Conservation (phyloP, 2,888 invertebrate genomes). For the Priocnemis perturbator region DNA sequence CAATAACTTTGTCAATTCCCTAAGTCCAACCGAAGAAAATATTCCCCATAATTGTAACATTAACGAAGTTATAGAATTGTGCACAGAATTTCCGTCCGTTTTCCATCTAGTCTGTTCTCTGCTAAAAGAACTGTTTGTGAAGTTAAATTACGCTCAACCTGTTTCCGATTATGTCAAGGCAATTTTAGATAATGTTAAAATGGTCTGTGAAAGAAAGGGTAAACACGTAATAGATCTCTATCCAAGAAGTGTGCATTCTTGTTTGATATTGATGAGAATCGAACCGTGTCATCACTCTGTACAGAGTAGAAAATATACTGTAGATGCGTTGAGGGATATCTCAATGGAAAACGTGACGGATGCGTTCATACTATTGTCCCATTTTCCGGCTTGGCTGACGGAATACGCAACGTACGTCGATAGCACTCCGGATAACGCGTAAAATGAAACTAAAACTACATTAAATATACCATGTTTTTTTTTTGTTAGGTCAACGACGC, state of each 20-base stretch:
- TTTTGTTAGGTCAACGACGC: no score
- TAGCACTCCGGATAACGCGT: no score
- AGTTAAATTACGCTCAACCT: slow-evolving; percentile 48
- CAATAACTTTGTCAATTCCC: slow-evolving; percentile 37
- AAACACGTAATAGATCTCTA: slow-evolving; percentile 65
- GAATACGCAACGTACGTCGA: no score
- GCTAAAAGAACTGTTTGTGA: slow-evolving; percentile 58
- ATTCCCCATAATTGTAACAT: slow-evolving; percentile 7
- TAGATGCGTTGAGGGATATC: slow-evolving; percentile 51
- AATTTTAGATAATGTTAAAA: slow-evolving; percentile 46
- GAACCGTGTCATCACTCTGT: slow-evolving; percentile 54
- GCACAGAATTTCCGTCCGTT: slow-evolving; percentile 50
- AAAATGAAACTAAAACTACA: no score
- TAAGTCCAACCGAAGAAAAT: slow-evolving; percentile 29
- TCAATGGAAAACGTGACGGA: slow-evolving; percentile 48
- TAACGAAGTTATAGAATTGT: slow-evolving; percentile 48
- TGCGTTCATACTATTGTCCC: slow-evolving; percentile 58
- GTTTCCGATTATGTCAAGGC: slow-evolving; percentile 55
- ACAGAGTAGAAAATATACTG: slow-evolving; percentile 50
- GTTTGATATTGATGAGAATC: slow-evolving; percentile 61
- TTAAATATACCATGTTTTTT: no score
- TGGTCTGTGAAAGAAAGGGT: slow-evolving; percentile 37
- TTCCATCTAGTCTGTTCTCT: slow-evolving; percentile 57
- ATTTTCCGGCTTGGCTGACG: slow-evolving; percentile 65
- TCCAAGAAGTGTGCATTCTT: slow-evolving; percentile 59